Base-by-base conservation (phyloP, 2,113 vertebrate species). In the Tringa solitaria region DNA sequence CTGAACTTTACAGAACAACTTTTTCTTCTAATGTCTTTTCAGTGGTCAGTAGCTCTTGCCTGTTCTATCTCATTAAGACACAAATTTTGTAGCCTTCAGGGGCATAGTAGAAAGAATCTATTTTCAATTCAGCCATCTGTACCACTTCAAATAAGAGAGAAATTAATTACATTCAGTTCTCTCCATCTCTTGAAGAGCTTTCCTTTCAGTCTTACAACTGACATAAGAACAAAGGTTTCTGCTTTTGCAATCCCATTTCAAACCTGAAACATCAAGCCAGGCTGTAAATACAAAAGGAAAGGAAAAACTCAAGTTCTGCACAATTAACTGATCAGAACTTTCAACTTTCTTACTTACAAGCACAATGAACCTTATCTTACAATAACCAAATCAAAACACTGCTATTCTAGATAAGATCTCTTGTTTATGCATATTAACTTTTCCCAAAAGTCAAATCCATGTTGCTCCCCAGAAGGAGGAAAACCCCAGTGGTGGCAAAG, bases 51-150 rank as follows among this genome's bases (percentile, higher is more conserved):
- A 89, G 89, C 41, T 85, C 59, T 35, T 67, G 41, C 23, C 63
- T 77, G 35, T 27, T 80, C 51, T 37, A 48, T 22, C 77, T 83
- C 65, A 75, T 79, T 84, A 70, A 54, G 50, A 30, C 22, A 53
- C 35, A 72, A 75, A 84, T 75, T 48, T 32, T n/a, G 68, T 56
- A 78, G 56, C 68, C 68, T 93, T 90, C 28, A 21, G 39, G 73
- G 50, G 21, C 54, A 32, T 6, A 51, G 60, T 43, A 4, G 11
- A 70, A 43, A 59, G 37, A 77, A 54, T 63, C 26, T 77, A 64
- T 72, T 96, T 84, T 61, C 69, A 92, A 87, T 61, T 80, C 45
- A 93, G 46, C 63, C 87, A 7, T 48, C 46, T 39, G 59, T 32
- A 91, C 21, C 51, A 45, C 56, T 75, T 84, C 74, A 85, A 90